Evolutionary conservation across 2,888 invertebrate species (phyloP), one percentile per base, ranked within the genome.

Genomic region (Odontocerum albicorne): DNA sequence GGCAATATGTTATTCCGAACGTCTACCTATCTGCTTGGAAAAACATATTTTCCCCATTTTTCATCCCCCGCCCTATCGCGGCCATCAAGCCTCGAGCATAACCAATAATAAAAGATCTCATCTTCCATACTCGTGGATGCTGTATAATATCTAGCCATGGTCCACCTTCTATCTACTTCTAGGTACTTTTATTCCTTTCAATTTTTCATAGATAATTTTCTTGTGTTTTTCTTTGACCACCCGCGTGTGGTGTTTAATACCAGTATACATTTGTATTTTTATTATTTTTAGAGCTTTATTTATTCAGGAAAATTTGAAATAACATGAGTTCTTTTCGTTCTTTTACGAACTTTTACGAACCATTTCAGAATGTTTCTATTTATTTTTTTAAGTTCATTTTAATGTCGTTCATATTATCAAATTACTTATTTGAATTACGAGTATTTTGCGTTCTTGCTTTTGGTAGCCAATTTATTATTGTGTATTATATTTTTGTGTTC

Each of bases 191-290:
- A 47, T 55, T 46, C 51, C 51, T 47, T 57, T 57, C 57, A 57
- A 60, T 60, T 60, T 60, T 60, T 60, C 60, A 60, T 55, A 54
- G 60, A 60, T 57, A 60, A 60, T 60, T 57, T 59, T 57, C 60
- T 57, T 44, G 47, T 50, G 55, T 55, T 55, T 55, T 55, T 55
- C 50, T 55, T 50, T 39, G 49, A 55, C 50, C 55, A 22, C 38
- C 13, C 21, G 32, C 15, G 19, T 33, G 35, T 12, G n/a, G 27
- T 8, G 17, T 6, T 4, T 20, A 13, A 13, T 7, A 31, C 40
- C 31, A 40, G 38, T 36, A 16, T 7, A 39, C 47, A 15, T 16
- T n/a, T 35, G 27, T 4, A 10, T 7, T 10, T 27, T 27, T 27
- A n/a, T n/a, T n/a, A n/a, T n/a, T n/a, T n/a, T n/a, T n/a, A n/a